These are phyloP conservation scores for Meghimatium bilineatum DNA, from an alignment of 2,888 invertebrate genomes.

Conservation along the genomic window DNA sequence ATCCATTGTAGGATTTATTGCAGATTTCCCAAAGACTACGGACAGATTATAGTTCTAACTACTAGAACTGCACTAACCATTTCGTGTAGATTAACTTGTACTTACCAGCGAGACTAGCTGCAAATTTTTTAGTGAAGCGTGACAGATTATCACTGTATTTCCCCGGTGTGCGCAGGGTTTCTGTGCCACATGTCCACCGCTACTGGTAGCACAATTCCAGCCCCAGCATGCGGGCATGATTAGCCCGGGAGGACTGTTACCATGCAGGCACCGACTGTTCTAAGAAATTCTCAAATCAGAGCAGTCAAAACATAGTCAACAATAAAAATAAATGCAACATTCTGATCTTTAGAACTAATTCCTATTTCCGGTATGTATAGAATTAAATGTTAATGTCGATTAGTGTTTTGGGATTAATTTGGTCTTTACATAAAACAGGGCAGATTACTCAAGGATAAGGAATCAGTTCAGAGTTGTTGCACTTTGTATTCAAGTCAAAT, in stretches of 20 bases:
- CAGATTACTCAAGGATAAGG: conserved; percentile 6
- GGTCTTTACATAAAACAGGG: background rate
- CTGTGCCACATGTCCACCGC: conserved; percentile 15
- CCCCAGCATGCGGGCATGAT: conserved; percentile 19
- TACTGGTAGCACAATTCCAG: conserved; percentile 21
- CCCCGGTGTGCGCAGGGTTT: background rate
- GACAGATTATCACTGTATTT: background rate
- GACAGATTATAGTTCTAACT: too few species aligned
- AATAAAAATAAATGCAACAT: background rate
- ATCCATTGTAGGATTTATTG: too few species aligned
- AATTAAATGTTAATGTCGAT: conserved; percentile 29
- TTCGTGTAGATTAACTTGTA: too few species aligned
- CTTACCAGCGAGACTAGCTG: background rate
- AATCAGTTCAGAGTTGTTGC: conserved; percentile 2
- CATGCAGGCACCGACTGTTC: conserved; percentile 31
- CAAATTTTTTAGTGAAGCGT: background rate
- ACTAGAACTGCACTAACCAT: too few species aligned
- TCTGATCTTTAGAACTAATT: conserved; percentile 4
- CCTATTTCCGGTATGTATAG: background rate
- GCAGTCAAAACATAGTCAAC: background rate
- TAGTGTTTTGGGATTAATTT: conserved; percentile 12
- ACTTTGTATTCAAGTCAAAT: conserved; percentile 17
- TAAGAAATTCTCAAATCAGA: conserved; percentile 1
- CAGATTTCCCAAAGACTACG: too few species aligned
- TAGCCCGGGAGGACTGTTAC: conserved; percentile 20